Base-by-base conservation (phyloP, 1,140 invertebrate species). In the Meloidogyne hapla region DNA sequence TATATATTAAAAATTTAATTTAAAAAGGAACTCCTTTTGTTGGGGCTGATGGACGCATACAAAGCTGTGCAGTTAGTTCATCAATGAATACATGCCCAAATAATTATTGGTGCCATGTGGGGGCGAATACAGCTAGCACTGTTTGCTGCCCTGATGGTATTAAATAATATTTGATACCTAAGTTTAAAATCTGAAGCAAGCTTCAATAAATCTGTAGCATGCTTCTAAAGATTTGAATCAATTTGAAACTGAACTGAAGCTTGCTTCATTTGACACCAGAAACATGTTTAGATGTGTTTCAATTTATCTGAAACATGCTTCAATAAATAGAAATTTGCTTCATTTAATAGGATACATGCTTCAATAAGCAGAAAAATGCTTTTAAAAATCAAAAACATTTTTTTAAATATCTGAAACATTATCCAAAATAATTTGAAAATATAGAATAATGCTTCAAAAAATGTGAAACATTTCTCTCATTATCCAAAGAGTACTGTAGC, bases 81-180 rank as follows among this genome's bases (percentile, higher is more conserved):
- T 23, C 72, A 18, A 74, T 72, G 18, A 84, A 81, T 76, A 83
- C 80, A 1, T 86, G 85, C 71, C 77, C 76, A 2, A 28, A 69
- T 2, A 76, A 71, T 10, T 79, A 77, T 67, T 86, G 85, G 85
- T 86, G 85, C 69, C 85, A 86, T 69, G 66, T 84, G 23, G 85
- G 85, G 13, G 80, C 77, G n/a, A 75, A 69, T 42, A 13, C 45
- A n/a, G 69, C 75, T 13, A 87, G 86, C 3, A 86, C 85, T 21
- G 80, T 86, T 4, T 86, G 85, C 68, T 86, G 85, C 72, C 85
- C 85, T n/a, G 77, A 84, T 40, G 77, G 76, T 77, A 42, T 28
- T n/a, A 23, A 69, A n/a, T 56, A n/a, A 56, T n/a, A 21, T 28
- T 6, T 68, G 25, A 4, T 63, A 21, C 10, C 0, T 21, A 6